Conservation (phyloP, 2,113 vertebrate species). For the Tachycineta bicolor region DNA sequence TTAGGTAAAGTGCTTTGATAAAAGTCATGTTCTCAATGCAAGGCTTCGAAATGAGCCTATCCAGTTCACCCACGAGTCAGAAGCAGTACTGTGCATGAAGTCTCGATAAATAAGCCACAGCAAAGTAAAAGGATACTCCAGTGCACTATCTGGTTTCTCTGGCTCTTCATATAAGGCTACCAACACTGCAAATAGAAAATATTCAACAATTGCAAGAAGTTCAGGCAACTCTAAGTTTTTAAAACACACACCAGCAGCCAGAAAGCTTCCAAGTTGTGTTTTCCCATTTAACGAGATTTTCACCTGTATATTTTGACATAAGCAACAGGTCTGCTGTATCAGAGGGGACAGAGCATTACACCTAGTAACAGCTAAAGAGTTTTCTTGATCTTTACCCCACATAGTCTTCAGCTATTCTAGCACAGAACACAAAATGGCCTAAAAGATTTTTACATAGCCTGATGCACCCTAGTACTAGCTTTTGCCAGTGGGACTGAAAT, state of each 20-base stretch:
- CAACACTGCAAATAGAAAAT: slow-evolving; percentile 83
- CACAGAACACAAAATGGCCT: neutral
- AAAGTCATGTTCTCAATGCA: neutral
- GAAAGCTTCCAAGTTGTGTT: neutral
- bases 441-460: neutral
- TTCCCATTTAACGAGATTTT: neutral
- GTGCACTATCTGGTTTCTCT: slow-evolving; percentile 91
- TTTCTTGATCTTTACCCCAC: neutral
- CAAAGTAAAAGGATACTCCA: slow-evolving; percentile 92
- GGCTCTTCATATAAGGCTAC: slow-evolving; percentile 92
- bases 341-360: neutral
- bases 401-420: neutral
- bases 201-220: slow-evolving; percentile 53
- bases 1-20: neutral
- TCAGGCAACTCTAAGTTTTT: neutral
- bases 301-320: neutral
- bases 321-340: neutral
- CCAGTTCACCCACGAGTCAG: neutral
- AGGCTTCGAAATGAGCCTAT: neutral
- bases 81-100: neutral
- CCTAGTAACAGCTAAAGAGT: neutral
- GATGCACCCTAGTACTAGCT: fast-evolving
- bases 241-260: neutral
- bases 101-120: neutral
- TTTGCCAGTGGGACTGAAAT: neutral